Evolutionary conservation across 1,140 invertebrate genomes (phyloP), one percentile per base, ranked within the genome.

Genomic region (Drosophila burlai): DNA sequence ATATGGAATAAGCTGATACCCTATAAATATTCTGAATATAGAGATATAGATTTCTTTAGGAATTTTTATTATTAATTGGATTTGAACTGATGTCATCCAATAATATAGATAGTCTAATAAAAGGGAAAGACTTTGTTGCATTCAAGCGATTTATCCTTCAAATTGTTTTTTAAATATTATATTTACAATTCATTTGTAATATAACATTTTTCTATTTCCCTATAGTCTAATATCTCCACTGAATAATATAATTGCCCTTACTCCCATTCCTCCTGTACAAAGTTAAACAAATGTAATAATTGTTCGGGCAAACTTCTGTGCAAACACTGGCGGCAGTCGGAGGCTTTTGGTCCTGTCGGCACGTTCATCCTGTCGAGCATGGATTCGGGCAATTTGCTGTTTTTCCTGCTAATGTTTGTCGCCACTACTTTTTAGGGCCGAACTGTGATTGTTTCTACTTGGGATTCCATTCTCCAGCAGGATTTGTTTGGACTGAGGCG

Each of bases 281-380:
- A 86, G 84, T 87, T 87, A 87, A 89, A 89, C 84, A 89, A 89
- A 89, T 89, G 85, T 78, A 89, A 90, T 90, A 89, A 89, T 89
- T 89, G 85, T 89, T 90, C 81, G 40, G 61, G 83, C 84, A 87
- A 87, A 89, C 84, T 89, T 89, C 60, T 81, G 74, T 75, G 84
- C 84, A 87, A 87, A 87, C 84, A 87, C 47, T 34, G 75, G 63
- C 83, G 72, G 79, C 52, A 67, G 78, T 50, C 61, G 40, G 15
- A 66, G 81, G 57, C 57, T 43, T 59, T 40, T 64, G 61, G 72
- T 74, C 62, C 81, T 84, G 54, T 68, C 16, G 60, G 47, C 71
- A 66, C 65, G 81, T 71, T 77, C 43, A 31, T 64, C 59, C 60
- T 49, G 26, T 21, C 47, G 76, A 72, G 62, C 60, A 84, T 69